Percentiles rank a stretch among this genome's conserved stretches.
These are phyloP conservation scores for Yasuhikotakia modesta DNA, from an alignment of 2,797 vertebrate species.

Conservation along the genomic window DNA sequence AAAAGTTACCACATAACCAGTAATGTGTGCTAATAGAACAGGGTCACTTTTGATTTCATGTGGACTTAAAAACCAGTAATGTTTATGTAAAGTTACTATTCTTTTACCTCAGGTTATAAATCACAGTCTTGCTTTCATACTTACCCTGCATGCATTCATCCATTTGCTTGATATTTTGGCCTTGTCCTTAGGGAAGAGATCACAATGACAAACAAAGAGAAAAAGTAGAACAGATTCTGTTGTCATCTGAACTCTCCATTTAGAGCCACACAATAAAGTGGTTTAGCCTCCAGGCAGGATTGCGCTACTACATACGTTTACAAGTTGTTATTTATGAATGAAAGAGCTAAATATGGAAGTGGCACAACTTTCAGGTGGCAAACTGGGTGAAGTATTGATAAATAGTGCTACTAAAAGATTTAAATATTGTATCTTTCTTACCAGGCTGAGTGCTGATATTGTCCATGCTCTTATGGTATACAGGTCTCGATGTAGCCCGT, in stretches of 20 bases:
- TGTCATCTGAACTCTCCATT: constrained; percentile 40
- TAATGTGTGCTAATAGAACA: too few relatives aligned
- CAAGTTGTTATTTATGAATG: constrained; percentile 8
- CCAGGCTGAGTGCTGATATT: constrained; percentile 86
- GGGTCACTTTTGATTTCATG: too few relatives aligned
- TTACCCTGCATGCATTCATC: constrained; percentile 79
- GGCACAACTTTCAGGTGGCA: neutral
- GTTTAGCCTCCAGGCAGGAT: constrained; percentile 16
- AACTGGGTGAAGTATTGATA: constrained; percentile 2
- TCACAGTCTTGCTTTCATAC: constrained; percentile 79
- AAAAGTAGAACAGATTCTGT: constrained; percentile 13
- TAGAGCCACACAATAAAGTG: constrained; percentile 26
- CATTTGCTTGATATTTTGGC: constrained; percentile 76
- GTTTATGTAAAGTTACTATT: neutral
- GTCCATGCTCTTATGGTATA: constrained; percentile 90
- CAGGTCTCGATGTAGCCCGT: constrained; percentile 82
- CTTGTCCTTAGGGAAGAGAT: constrained; percentile 76
- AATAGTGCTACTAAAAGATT: neutral
- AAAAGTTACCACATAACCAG: too few relatives aligned
- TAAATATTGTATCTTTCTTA: constrained; percentile 70
- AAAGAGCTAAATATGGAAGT: neutral
- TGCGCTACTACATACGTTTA: constrained; percentile 6
- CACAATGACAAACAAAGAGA: constrained; percentile 18
- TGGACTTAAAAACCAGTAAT: neutral
- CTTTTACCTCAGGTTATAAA: neutral